A percentile compares a stretch with the other conserved stretches of the same genome.
These are phyloP conservation scores for Acanthiza pusilla DNA, from an alignment of 2,797 vertebrate genomes.

Conservation along the genomic window DNA sequence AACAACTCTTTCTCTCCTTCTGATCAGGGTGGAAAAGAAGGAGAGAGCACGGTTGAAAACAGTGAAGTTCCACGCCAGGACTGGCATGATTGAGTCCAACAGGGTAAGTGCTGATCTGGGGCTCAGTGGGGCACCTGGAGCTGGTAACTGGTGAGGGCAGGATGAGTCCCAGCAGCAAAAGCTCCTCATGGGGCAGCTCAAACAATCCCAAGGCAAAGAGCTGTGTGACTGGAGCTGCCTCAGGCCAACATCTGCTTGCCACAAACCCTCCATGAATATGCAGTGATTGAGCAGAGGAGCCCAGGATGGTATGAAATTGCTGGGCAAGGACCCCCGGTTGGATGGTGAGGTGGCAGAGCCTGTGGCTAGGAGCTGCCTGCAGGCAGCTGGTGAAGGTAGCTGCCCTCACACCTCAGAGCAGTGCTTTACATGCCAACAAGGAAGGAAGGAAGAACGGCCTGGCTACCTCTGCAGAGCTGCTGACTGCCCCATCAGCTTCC, in stretches of 20 bases:
- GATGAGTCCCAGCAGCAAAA: not conserved
- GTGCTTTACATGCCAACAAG: not conserved
- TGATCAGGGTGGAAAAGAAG: slow-evolving; percentile 95
- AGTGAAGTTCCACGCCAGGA: slow-evolving; percentile 97
- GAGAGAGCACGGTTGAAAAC: slow-evolving; percentile 99
- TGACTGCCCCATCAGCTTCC: slow-evolving; percentile 43
- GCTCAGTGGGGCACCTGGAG: not conserved
- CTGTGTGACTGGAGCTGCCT: not conserved
- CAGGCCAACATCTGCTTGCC: not conserved
- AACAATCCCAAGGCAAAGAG: not conserved
- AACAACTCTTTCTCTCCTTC: slow-evolving; percentile 30
- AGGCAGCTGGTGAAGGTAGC: not conserved
- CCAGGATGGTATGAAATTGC: not conserved
- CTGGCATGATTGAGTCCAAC: slow-evolving; percentile 97
- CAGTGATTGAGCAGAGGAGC: not conserved
- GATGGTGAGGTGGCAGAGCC: not conserved
- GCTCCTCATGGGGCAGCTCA: not conserved
- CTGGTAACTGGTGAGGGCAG: not conserved
- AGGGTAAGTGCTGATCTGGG: slow-evolving; percentile 83
- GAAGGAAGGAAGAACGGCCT: slow-evolving; percentile 28
- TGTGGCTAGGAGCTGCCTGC: not conserved
- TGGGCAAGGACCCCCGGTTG: not conserved
- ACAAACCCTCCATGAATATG: not conserved
- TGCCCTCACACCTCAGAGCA: not conserved
- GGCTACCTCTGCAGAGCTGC: slow-evolving; percentile 56